Evolutionary conservation across 2,797 vertebrate species (phyloP), one percentile per base, ranked within the genome.

Genomic region (Philypnodon macrostomus): DNA sequence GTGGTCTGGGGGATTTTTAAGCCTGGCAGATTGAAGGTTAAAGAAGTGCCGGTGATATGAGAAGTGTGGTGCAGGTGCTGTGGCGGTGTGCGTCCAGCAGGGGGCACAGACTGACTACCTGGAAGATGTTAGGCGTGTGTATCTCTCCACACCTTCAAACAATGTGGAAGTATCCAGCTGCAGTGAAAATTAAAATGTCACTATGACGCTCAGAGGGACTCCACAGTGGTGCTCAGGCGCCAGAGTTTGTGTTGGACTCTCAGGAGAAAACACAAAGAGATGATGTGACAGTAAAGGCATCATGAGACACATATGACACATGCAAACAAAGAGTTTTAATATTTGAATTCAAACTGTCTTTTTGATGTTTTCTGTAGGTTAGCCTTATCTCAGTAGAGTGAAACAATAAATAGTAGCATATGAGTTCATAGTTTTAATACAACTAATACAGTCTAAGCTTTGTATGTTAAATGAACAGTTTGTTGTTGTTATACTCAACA

Each of bases 81-180:
- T 73, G 13, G n/a, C 2, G 0, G 31, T 0, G 16, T 14, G 24
- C 1, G 48, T 56, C 88, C 96, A 93, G 91, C 83, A 92, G 95
- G 92, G 91, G 96, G 94, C 91, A 85, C 82, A 88, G 84, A 38
- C 44, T 77, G 77, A 79, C 89, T 85, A 53, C 53, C 14, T 8
- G 58, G 44, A 15, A 29, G 16, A 40, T 13, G 12, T n/a, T 44
- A 45, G 54, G 26, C 37, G 41, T 19, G 2, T 27, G 39, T 4
- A 17, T 47, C 37, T 61, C 47, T 53, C 11, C 44, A 45, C 52
- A 55, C 50, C 9, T 63, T 31, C 63, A 40, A 54, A 44, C 24
- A 35, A 18, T 49, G 59, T n/a, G 39, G 14, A 47, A 31, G 1
- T 48, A 51, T 34, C n/a, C 12, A 8, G 27, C n/a, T 37, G 53